Evolutionary conservation across 2,888 invertebrate genomes (phyloP), one percentile per base, ranked within the genome.

Genomic region (Scelioninae gen. 2): DNA sequence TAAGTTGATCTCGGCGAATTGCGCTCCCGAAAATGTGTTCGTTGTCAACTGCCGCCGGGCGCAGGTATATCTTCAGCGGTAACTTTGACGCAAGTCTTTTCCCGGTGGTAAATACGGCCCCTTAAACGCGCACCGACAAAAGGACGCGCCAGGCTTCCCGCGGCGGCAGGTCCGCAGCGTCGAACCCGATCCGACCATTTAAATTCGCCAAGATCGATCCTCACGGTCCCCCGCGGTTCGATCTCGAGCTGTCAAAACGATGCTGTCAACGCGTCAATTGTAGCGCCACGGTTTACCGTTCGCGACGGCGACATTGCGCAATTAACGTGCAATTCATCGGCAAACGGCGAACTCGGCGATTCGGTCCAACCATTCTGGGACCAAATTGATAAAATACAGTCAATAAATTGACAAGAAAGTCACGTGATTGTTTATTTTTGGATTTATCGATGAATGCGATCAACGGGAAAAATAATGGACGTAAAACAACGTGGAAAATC

Each of bases 171-270:
- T 46, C 46, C 19, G 31, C 35, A 31, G 46, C 11, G 19, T 39
- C 46, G n/a, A 22, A 55, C 64, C 11, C 16, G 11, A 7, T 41
- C 50, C 15, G 41, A 33, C 61, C 55, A 48, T 69, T 61, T 63
- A 45, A 48, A 55, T 61, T 55, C 61, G 37, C 1, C 61, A 45
- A 57, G 50, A 58, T 58, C 46, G 58, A 19, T 43, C 31, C 35
- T 13, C 18, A 7, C 22, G 57, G 35, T 55, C 46, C 48, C 55
- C 61, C 15, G 61, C 39, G 61, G 69, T 33, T 69, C 48, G 58
- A 69, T 69, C 61, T 69, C 16, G 11, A 48, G 55, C 61, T 69
- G 69, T 69, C 61, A 61, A 61, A 61, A 69, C 61, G 53, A 60
- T 55, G 37, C 61, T 69, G 69, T 69, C 69, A 69, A 61, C 69